Evolutionary conservation across 2,113 vertebrate species (phyloP), one percentile per base, ranked within the genome.

Genomic region (Collichthys lucidus): DNA sequence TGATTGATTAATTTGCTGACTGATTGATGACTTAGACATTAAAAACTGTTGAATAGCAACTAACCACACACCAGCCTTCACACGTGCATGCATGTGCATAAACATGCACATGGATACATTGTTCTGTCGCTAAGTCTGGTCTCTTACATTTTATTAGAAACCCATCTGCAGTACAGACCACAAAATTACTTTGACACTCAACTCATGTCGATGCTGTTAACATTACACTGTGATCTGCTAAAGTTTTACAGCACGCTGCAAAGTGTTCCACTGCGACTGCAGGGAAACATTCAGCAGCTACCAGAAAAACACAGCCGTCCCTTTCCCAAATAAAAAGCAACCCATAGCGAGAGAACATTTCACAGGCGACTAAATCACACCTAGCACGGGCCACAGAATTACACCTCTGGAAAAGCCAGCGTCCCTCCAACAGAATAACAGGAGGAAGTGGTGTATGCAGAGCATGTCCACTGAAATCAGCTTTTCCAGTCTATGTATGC

Each of bases 281-380:
- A 83, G 74, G 73, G 77, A 85, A 82, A 83, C 74, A 83, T 71
- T 77, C 49, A 46, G 62, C 63, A 11, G 79, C 82, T 46, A 74
- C 77, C 81, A 24, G 79, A 29, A 72, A 86, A 84, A 82, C 74
- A 79, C 63, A 9, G 68, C 52, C 3, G 11, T 59, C 74, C 65
- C 31, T 77, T 70, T 78, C 76, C 85, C 82, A 82, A 93, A 86
- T 74, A 87, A 91, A 90, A 92, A 40, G 63, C 70, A 80, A 55
- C 64, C 71, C 82, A 63, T 35, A 68, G 46, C 24, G 79, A 74
- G 80, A 65, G 50, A 80, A 86, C 84, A 87, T 79, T 67, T 86
- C 80, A 70, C 68, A 79, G 53, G 59, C 80, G 68, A 87, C 79
- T 70, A 74, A 87, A 89, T 84, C 59, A 80, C 77, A 84, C 60